Evolutionary conservation across 1,140 invertebrate genomes (phyloP).

Genomic region (Globodera rostochiensis): DNA sequence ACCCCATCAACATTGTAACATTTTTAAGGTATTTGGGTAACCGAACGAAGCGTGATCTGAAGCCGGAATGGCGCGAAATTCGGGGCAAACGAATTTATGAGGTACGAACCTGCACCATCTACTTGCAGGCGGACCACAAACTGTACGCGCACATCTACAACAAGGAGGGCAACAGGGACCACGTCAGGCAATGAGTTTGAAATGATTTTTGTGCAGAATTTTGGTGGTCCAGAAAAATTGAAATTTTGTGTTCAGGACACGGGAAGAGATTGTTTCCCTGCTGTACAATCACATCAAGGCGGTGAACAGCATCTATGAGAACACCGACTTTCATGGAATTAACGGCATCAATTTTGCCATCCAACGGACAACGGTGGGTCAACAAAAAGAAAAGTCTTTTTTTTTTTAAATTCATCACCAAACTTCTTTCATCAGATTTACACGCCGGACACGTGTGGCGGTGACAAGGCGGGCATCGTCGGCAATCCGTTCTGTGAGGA

Average conservation of each 20-base stretch:
- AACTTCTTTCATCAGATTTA: conserved; percentile 66
- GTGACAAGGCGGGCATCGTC: conserved; percentile 31
- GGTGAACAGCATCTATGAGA: conserved; percentile 94
- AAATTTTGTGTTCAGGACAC: conserved; percentile 69
- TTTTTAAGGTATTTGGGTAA: conserved; percentile 3
- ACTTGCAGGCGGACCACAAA: conserved; percentile 94
- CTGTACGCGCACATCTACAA: conserved; percentile 85
- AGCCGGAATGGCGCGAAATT: conserved; percentile 33
- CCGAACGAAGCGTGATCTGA: conserved; percentile 19
- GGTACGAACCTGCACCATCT: conserved; percentile 82
- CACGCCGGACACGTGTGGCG: conserved; percentile 66
- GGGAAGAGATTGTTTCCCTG: conserved; percentile 93
- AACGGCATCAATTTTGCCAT: conserved; percentile 96
- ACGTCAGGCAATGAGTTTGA: conserved; percentile 47
- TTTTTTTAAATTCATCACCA: neutral
- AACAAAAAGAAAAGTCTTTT: neutral
- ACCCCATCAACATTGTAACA: neutral
- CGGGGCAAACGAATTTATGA: conserved; percentile 44
- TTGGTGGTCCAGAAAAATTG: neutral
- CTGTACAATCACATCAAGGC: conserved; percentile 97
- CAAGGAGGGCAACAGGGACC: conserved; percentile 63
- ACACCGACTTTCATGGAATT: conserved; percentile 90
- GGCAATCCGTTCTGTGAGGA: conserved; percentile 91
- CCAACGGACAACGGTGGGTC: conserved; percentile 84
- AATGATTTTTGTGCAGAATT: neutral